These are phyloP conservation scores for Aspidapion aeneum DNA, from an alignment of 2,888 invertebrate genomes.

Conservation along the genomic window DNA sequence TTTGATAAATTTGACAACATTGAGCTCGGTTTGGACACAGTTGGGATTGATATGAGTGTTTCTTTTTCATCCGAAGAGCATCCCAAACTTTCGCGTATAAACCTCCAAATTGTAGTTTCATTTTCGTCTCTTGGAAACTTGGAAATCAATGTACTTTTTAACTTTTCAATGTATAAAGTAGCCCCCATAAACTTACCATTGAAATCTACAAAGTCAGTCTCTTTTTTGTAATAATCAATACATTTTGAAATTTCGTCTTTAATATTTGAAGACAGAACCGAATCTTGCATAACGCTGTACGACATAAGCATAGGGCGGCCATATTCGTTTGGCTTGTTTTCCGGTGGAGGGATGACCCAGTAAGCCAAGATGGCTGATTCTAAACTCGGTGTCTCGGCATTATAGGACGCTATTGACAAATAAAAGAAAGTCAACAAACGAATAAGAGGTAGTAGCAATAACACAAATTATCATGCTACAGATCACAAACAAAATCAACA, in stretches of 20 bases:
- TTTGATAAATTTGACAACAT: constrained; percentile 38
- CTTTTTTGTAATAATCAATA: constrained; percentile 77
- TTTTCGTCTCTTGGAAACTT: constrained; percentile 77
- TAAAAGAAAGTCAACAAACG: constrained; percentile 28
- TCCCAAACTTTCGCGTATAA: constrained; percentile 70
- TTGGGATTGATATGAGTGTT: constrained; percentile 56
- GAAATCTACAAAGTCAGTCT: constrained; percentile 64
- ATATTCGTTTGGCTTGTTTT: constrained; percentile 87
- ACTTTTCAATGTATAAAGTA: constrained; percentile 77
- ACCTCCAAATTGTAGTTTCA: constrained; percentile 75
- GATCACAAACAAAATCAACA: background rate
- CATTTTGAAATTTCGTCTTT: constrained; percentile 84
- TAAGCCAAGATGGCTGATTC: constrained; percentile 84
- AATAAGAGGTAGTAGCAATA: background rate
- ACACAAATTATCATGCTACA: background rate
- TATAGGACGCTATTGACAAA: constrained; percentile 82
- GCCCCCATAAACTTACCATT: constrained; percentile 63
- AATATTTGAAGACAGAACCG: constrained; percentile 73
- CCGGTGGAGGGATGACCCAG: constrained; percentile 96
- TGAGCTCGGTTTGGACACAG: constrained; percentile 41
- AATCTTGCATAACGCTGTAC: constrained; percentile 80
- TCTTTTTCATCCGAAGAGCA: constrained; percentile 69
- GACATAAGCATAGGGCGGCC: constrained; percentile 89
- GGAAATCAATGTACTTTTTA: constrained; percentile 75
- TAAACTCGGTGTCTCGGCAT: constrained; percentile 72